Base-by-base conservation (phyloP, 1,140 invertebrate species). In the silkworm (Bombyx mori) region DNA sequence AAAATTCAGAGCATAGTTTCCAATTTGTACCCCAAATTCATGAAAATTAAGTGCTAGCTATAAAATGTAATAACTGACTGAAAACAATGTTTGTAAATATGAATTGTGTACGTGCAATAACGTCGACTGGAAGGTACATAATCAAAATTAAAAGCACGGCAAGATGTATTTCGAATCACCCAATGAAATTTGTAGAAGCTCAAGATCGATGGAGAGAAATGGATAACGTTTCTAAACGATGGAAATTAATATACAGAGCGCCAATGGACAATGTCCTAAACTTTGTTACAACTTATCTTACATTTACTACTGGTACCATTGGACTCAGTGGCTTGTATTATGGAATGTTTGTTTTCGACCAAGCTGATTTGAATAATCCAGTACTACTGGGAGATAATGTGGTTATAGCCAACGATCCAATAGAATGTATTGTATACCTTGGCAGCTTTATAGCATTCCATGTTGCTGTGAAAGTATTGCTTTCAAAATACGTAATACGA, bases 211-310 rank as follows among this genome's bases (percentile, higher is more conserved):
- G 76, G 74, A 75, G 68, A 59, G 63, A 75, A 62, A 71, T 59
- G 45, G 82, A 86, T 66, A 63, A 66, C 42, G 55, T 86, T 42
- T 69, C 82, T 2, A 66, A 72, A 60, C 52, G 63, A 42, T 86
- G 79, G 80, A 55, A 85, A 8, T 67, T 86, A 49, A 82, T 86
- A 60, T 86, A 86, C 46, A 86, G 85, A 69, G 82, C 77, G 6
- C 83, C 83, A 7, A 81, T 86, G 83, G 75, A 73, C 6, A 72
- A 68, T 1, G 12, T 56, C 26, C 61, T 87, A 8, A 81, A 85
- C 9, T 79, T 58, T 61, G n/a, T 67, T 6, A 63, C 77, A 3
- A 56, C 71, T 44, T 87, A 78, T 62, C 56, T 87, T 53, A 82
- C 80, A 8, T 55, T 77, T 52, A 77, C 83, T 35, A 80, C 79